Percentiles rank a stretch among this genome's conserved stretches.
Conservation (phyloP, 2,797 vertebrate genomes). For the Cygnus olor region DNA sequence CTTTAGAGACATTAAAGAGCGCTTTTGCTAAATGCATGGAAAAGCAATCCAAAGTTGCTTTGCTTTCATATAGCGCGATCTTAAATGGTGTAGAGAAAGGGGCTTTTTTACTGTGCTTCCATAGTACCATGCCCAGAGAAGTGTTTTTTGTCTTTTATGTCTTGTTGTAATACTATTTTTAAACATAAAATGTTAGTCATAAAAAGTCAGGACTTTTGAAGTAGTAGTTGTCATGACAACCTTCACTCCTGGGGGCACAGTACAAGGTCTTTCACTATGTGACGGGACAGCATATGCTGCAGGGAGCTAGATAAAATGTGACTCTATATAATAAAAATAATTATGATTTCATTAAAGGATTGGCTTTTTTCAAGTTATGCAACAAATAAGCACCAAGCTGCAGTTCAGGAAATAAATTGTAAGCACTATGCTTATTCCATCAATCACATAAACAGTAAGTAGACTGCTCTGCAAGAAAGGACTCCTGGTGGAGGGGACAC, state of each 20-base stretch:
- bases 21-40: not conserved
- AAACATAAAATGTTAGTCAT: constrained; percentile 9
- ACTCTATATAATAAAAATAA: not conserved
- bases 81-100: not conserved
- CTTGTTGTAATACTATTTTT: constrained; percentile 35
- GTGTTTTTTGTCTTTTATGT: not conserved
- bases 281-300: not conserved
- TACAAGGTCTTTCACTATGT: not conserved
- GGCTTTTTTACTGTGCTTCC: not conserved
- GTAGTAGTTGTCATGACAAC: constrained; percentile 31
- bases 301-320: not conserved
- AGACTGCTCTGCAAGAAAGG: not conserved
- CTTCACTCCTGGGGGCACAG: not conserved
- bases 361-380: not conserved
- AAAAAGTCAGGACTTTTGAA: constrained; percentile 4
- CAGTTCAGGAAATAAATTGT: not conserved
- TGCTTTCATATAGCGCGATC: not conserved
- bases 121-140: not conserved
- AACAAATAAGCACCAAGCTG: not conserved
- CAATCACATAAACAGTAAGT: not conserved
- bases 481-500: not conserved
- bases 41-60: not conserved
- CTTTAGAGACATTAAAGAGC: not conserved
- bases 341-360: not conserved
- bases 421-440: not conserved